Base-by-base conservation (phyloP, 2,113 vertebrate genomes). In the Sorex fumeus region DNA sequence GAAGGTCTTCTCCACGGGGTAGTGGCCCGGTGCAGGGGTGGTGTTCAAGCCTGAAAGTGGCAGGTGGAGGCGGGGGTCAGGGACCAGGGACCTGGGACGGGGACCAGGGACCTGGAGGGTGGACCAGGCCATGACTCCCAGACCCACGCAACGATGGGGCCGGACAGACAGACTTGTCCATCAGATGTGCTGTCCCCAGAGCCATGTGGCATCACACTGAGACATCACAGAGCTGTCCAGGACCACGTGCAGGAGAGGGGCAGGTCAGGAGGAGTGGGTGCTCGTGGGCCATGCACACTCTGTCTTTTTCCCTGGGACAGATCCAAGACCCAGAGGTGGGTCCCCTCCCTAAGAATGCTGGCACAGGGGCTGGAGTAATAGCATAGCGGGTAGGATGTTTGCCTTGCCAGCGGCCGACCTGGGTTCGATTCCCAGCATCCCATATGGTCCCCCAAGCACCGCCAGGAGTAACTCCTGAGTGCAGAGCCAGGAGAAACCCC, bases 1-100 rank as follows among this genome's bases (percentile, higher is more conserved):
- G 1, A 0, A 87, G 18, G 34, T 93, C 79, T 96, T 97, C 93
- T 97, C 95, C 15, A 75, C 0, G 11, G 16, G 4, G 74, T 97
- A 97, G 11, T 93, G 88, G 64, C 87, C 90, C 1, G 96, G 36
- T 0, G 91, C 88, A 0, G 92, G 96, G 0, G n/a, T 97, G n/a
- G 83, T 3, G 43, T 12, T 62, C 47, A 93, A 6, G 10, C 88
- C 97, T 97, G 89, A 21, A 93, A 91, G 32, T 8, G 76, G 27
- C 6, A 32, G 77, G 36, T 8, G 36, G 16, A 15, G 27, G 36
- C 25, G 28, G 64, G 1, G 10, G 10, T 80, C 78, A 76, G 47
- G 60, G 18, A 1, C 6, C 67, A n/a, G 1, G n/a, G n/a, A n/a
- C n/a, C n/a, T n/a, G n/a, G n/a, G n/a, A n/a, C n/a, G n/a, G n/a